A percentile compares a stretch with the other conserved stretches of the same genome.
Evolutionary conservation across 2,888 invertebrate species (phyloP).

Genomic region (Eubasilissa splendida): DNA sequence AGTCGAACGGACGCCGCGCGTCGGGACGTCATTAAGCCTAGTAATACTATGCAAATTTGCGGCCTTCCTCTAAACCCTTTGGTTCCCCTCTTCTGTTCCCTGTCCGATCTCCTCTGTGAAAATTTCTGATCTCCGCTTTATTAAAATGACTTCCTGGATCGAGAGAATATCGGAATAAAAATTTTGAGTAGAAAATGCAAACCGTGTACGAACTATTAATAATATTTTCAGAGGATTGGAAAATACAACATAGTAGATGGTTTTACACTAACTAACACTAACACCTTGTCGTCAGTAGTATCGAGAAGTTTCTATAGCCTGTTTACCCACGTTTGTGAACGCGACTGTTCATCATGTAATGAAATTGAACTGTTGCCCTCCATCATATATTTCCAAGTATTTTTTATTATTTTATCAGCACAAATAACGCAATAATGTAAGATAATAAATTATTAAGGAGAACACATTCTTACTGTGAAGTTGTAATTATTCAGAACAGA

Average conservation of each 20-base stretch:
- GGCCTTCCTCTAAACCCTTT: slow-evolving; percentile 1
- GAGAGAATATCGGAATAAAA: background rate
- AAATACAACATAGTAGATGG: background rate
- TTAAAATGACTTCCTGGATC: slow-evolving; percentile 5
- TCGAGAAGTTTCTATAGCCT: no score
- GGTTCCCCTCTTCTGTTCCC: background rate
- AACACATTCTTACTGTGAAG: no score
- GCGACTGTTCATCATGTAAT: no score
- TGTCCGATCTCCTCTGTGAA: background rate
- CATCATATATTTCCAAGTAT: no score
- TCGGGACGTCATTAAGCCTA: background rate
- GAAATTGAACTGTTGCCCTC: no score
- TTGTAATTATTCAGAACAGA: no score
- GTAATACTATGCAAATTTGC: slow-evolving; percentile 22
- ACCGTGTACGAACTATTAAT: background rate
- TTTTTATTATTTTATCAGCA: no score
- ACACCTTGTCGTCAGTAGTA: background rate
- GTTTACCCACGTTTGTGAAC: no score
- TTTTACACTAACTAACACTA: no score
- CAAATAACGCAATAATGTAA: no score
- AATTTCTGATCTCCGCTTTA: background rate
- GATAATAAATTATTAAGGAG: no score
- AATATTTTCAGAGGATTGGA: background rate
- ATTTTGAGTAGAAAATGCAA: background rate
- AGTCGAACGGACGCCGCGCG: no score